phyloP scores from a whole-genome alignment of 2,888 invertebrate species.

The Cheilosia scutellata region DNA sequence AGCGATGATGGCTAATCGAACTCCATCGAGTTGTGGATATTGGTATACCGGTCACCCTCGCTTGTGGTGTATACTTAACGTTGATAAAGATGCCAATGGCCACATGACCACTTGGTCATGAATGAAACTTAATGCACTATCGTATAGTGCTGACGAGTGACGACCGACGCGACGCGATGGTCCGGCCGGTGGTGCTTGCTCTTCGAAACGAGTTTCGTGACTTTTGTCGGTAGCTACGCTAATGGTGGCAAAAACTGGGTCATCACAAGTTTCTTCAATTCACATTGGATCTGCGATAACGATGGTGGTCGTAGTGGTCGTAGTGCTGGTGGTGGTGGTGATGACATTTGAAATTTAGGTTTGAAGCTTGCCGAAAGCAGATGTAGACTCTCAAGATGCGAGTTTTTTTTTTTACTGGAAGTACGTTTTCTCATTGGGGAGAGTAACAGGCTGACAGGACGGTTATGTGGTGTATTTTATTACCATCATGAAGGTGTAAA shows the following conservation, averaged over 20 bases:
- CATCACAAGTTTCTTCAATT: conserved; percentile 52
- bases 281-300: background rate
- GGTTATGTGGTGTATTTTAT: too few species aligned
- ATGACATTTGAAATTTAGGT: conserved; percentile 53
- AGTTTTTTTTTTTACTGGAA: background rate
- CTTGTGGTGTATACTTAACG: background rate
- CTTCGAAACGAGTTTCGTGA: conserved; percentile 57
- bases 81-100: conserved; percentile 16
- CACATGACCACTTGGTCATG: conserved; percentile 50
- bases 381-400: conserved; percentile 10
- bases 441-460: background rate
- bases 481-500: too few species aligned
- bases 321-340: background rate
- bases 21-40: conserved; percentile 1
- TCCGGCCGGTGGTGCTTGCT: background rate
- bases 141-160: background rate
- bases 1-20: conserved; percentile 32
- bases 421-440: conserved; percentile 16
- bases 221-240: conserved; percentile 33
- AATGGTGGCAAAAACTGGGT: conserved; percentile 33
- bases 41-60: conserved; percentile 31
- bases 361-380: conserved; percentile 22
- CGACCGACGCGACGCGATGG: too few species aligned
- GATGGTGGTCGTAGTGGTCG: background rate
- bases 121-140: conserved; percentile 49